A percentile compares a stretch with the other conserved stretches of the same genome.
Evolutionary conservation across 2,113 vertebrate genomes (phyloP).

Genomic region (Tichodroma muraria): DNA sequence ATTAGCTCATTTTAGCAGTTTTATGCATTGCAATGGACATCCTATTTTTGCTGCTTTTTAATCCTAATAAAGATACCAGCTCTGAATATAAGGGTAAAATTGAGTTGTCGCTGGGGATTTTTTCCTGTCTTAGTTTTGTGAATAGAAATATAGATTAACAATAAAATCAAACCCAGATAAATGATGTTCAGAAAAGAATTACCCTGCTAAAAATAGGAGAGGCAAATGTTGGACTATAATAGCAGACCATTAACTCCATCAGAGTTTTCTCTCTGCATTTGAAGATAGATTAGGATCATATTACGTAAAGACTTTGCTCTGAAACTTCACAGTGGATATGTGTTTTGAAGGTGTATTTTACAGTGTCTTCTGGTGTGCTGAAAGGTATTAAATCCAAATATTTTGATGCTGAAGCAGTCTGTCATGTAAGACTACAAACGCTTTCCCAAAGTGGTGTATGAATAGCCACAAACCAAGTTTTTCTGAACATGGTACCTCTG

Average conservation of each 20-base stretch:
- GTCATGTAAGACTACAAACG: background rate
- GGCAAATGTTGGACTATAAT: background rate
- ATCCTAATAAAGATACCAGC: background rate
- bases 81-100: background rate
- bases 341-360: background rate
- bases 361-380: background rate
- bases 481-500: background rate
- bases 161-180: background rate
- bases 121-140: background rate
- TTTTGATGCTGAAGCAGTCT: background rate
- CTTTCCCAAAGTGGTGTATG: background rate
- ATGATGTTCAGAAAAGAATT: background rate
- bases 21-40: background rate
- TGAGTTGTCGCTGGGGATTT: background rate
- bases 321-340: background rate
- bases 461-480: background rate
- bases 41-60: background rate
- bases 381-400: background rate
- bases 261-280: background rate
- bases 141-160: background rate
- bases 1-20: background rate
- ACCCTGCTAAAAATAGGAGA: background rate
- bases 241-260: background rate
- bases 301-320: background rate
- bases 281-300: background rate